These are phyloP conservation scores for Sanderia malayensis DNA, from an alignment of 30 jellyfish, hydroid and myxozoan genomes.

Conservation along the genomic window DNA sequence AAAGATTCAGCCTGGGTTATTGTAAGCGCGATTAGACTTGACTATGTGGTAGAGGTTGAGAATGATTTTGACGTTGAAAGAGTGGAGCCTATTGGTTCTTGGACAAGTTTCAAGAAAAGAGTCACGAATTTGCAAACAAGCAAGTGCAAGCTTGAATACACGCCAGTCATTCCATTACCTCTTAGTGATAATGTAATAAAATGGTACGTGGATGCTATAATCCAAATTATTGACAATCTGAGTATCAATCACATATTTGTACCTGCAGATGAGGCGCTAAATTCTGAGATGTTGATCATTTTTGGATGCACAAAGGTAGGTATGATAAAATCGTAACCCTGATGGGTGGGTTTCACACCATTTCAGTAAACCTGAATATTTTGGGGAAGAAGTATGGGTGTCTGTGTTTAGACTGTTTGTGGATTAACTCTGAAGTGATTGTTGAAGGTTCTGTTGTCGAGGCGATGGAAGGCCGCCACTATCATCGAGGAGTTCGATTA, in stretches of 20 bases:
- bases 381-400: too few species aligned
- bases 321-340: slow-evolving; percentile 31
- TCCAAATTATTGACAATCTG: slow-evolving; percentile 31
- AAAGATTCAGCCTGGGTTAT: slow-evolving; percentile 14
- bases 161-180: slow-evolving; percentile 46
- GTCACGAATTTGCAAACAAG: slow-evolving; percentile 11
- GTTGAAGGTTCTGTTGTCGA: too few species aligned
- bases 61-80: not conserved
- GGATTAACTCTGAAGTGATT: too few species aligned
- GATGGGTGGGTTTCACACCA: too few species aligned
- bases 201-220: slow-evolving; percentile 22
- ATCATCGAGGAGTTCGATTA: too few species aligned
- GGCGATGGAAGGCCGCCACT: too few species aligned
- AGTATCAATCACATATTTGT: slow-evolving; percentile 31
- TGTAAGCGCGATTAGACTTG: slow-evolving; percentile 26
- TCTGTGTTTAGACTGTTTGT: too few species aligned
- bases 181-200: slow-evolving; percentile 1
- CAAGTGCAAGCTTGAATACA: slow-evolving; percentile 42
- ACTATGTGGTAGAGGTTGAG: slow-evolving; percentile 1
- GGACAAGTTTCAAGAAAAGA: slow-evolving; percentile 32
- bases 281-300: slow-evolving; percentile 29
- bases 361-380: too few species aligned
- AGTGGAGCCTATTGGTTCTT: slow-evolving; percentile 25
- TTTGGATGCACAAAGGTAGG: slow-evolving; percentile 22
- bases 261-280: slow-evolving; percentile 57